Conservation (phyloP, 92 coral and sea anemone genomes). For the Nematostella vectensis region DNA sequence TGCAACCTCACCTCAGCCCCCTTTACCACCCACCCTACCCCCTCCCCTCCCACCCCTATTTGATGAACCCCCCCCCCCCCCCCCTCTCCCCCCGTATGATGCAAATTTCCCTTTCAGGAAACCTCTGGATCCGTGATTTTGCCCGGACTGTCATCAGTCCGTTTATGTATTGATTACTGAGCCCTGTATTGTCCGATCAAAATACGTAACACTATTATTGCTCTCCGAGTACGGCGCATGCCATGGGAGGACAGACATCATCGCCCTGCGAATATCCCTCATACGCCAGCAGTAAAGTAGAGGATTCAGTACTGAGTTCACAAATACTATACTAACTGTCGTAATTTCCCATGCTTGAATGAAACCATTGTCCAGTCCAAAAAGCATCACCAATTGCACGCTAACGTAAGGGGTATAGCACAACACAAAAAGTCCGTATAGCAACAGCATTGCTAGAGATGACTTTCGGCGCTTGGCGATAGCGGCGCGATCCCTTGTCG, state of each 20-base stretch:
- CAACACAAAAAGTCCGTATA: slow-evolving; percentile 20
- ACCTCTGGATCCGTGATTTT: too few species aligned
- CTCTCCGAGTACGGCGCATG: background rate
- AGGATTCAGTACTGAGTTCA: slow-evolving; percentile 21
- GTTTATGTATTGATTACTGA: too few species aligned
- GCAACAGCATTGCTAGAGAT: slow-evolving; percentile 8
- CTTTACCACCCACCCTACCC: too few species aligned
- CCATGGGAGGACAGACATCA: slow-evolving; percentile 15
- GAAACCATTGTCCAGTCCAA: slow-evolving; percentile 11
- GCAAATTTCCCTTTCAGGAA: too few species aligned
- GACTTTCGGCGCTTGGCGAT: slow-evolving; percentile 7
- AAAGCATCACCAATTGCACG: slow-evolving; percentile 13
- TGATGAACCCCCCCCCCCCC: too few species aligned
- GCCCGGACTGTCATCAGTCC: too few species aligned
- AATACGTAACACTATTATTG: too few species aligned
- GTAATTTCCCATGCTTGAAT: slow-evolving; percentile 19
- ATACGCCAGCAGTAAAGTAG: slow-evolving; percentile 27
- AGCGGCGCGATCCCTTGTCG: background rate
- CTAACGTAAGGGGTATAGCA: slow-evolving; percentile 27
- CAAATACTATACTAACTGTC: slow-evolving; percentile 23
- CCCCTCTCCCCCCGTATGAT: too few species aligned
- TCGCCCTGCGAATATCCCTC: slow-evolving; percentile 26
- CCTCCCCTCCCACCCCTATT: too few species aligned
- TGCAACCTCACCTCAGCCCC: too few species aligned
- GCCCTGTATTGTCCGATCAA: too few species aligned